Conservation (phyloP, 2,113 vertebrate genomes). For the Tiliqua scincoides region DNA sequence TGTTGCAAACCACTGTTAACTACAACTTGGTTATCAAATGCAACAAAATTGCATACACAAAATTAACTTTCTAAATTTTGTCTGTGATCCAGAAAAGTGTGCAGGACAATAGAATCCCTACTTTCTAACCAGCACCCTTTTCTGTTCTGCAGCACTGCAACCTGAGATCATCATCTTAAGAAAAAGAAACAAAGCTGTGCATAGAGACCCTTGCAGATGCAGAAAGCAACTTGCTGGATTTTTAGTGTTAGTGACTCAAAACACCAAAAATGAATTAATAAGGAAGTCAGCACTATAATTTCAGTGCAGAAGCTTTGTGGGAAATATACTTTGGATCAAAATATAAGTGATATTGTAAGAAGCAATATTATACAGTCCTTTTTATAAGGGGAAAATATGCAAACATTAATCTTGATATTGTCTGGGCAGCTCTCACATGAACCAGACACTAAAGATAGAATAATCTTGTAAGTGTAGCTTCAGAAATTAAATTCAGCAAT, state of each 20-base stretch:
- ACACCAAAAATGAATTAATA: not conserved
- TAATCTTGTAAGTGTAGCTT: not conserved
- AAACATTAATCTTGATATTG: too few species aligned
- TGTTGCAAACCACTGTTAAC: not conserved
- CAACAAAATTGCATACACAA: not conserved
- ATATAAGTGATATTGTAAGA: not conserved
- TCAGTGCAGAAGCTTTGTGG: not conserved
- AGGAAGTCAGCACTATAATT: not conserved
- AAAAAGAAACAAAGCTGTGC: not conserved
- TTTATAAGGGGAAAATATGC: not conserved
- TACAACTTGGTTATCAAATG: not conserved
- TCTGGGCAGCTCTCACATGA: not conserved
- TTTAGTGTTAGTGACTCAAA: not conserved
- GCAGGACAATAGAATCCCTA: not conserved
- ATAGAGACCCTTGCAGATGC: not conserved
- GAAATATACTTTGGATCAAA: not conserved
- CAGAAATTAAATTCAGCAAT: not conserved
- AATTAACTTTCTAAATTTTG: not conserved
- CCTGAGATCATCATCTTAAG: not conserved
- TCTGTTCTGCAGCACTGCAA: not conserved
- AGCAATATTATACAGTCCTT: not conserved
- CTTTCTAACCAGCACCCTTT: not conserved
- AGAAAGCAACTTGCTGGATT: not conserved
- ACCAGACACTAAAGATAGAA: not conserved
- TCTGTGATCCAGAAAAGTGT: not conserved